Evolutionary conservation across 1,140 invertebrate genomes (phyloP).

Genomic region (Anadara kagoshimensis): DNA sequence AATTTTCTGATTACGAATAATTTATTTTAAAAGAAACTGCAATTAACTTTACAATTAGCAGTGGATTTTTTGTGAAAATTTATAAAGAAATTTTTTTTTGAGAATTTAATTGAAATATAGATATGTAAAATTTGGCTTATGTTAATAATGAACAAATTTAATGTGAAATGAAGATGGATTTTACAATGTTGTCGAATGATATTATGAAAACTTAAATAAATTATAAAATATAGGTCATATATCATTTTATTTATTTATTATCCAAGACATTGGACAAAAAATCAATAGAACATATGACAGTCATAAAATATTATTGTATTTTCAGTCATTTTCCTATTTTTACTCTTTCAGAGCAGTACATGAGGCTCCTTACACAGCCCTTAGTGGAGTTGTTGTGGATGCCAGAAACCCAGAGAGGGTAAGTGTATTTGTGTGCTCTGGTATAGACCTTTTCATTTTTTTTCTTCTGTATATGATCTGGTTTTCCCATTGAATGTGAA

Average conservation of each 20-base stretch:
- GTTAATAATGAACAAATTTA: no score
- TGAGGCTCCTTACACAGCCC: slow-evolving; percentile 59
- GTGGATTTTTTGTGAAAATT: no score
- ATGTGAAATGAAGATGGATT: neutral
- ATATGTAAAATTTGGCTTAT: no score
- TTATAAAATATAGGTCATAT: neutral
- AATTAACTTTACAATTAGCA: no score
- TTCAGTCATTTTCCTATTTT: neutral
- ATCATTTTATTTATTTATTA: neutral
- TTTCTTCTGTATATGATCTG: neutral
- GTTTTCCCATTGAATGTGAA: neutral
- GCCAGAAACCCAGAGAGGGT: slow-evolving; percentile 59
- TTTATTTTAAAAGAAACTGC: no score
- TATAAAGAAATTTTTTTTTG: no score
- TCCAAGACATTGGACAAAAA: neutral
- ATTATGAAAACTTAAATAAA: neutral
- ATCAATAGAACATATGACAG: neutral
- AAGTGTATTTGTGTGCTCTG: slow-evolving; percentile 28
- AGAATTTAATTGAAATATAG: no score
- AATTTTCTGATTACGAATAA: no score
- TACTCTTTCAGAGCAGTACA: slow-evolving; percentile 48
- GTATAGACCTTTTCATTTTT: neutral
- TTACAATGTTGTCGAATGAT: neutral
- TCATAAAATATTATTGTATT: slow-evolving; percentile 3
- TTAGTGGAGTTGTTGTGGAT: slow-evolving; percentile 65